Conservation (phyloP, 2,888 invertebrate species). For the Caenorhabditis uteleia region DNA sequence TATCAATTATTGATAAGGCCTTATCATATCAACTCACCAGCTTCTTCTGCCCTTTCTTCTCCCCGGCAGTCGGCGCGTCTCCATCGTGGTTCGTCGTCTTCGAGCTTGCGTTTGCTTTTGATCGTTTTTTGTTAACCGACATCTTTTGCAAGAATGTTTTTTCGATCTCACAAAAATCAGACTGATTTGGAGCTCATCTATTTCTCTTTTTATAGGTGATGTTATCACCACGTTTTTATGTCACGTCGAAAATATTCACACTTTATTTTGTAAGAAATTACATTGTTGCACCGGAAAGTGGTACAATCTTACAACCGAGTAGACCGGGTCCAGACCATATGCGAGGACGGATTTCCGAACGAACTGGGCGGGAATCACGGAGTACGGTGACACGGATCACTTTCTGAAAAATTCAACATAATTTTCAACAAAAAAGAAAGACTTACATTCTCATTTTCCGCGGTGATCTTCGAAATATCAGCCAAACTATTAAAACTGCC, state of each 20-base stretch:
- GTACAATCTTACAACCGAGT: slow-evolving; percentile 50
- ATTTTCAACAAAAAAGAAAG: neutral
- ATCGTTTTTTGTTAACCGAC: too few relatives aligned
- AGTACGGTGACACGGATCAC: slow-evolving; percentile 55
- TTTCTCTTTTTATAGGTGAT: too few relatives aligned
- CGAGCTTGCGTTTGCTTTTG: neutral
- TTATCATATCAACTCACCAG: neutral
- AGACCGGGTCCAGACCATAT: slow-evolving; percentile 56
- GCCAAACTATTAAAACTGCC: slow-evolving; percentile 55
- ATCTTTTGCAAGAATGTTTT: too few relatives aligned
- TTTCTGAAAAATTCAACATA: slow-evolving; percentile 45
- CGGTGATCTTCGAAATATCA: slow-evolving; percentile 53
- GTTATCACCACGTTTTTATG: too few relatives aligned
- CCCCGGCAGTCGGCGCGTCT: slow-evolving; percentile 3
- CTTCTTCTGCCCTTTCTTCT: slow-evolving; percentile 1
- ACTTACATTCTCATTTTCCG: slow-evolving; percentile 49
- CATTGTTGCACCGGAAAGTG: slow-evolving; percentile 18
- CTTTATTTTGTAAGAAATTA: too few relatives aligned
- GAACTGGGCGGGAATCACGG: slow-evolving; percentile 48
- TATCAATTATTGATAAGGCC: neutral
- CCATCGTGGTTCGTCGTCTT: neutral
- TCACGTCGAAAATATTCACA: too few relatives aligned
- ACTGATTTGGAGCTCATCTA: too few relatives aligned
- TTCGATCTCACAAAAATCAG: too few relatives aligned
- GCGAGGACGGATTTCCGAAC: slow-evolving; percentile 53